phyloP scores from a whole-genome alignment of 2,888 invertebrate genomes.

The Diaprepes abbreviatus region DNA sequence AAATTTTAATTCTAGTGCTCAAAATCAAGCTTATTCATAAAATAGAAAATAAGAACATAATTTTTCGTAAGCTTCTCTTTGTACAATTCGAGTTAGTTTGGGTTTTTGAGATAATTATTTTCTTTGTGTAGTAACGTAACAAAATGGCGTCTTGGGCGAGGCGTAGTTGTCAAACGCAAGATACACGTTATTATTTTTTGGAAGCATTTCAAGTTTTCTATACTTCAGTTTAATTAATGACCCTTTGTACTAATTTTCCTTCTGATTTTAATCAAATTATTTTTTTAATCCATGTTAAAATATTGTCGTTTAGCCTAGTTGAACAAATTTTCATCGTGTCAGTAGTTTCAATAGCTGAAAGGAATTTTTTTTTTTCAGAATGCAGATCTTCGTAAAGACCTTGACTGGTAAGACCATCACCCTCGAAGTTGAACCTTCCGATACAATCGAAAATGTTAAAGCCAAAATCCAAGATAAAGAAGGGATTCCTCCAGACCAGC shows the following conservation, averaged over 20 bases:
- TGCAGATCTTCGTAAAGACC: constrained; percentile 71
- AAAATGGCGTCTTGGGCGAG: constrained; percentile 45
- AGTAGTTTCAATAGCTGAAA: too few relatives aligned
- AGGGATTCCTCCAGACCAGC: constrained; percentile 84
- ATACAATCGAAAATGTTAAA: constrained; percentile 96
- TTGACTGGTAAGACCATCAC: constrained; percentile 73
- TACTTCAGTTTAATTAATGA: too few relatives aligned
- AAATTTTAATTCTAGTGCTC: constrained; percentile 47
- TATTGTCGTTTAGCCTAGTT: too few relatives aligned
- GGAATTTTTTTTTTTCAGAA: constrained; percentile 32
- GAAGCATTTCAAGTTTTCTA: too few relatives aligned
- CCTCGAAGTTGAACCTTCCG: constrained; percentile 92
- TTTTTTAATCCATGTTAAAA: too few relatives aligned
- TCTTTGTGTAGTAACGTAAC: background rate
- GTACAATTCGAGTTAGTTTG: too few relatives aligned
- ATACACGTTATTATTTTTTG: too few relatives aligned
- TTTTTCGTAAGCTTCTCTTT: constrained; percentile 7
- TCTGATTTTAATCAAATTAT: too few relatives aligned
- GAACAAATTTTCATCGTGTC: too few relatives aligned
- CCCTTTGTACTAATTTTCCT: too few relatives aligned
- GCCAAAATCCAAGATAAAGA: constrained; percentile 93
- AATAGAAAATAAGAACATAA: constrained; percentile 7
- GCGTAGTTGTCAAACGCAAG: too few relatives aligned
- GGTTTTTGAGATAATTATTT: too few relatives aligned
- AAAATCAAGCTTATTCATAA: constrained; percentile 19